A percentile compares a stretch with the other conserved stretches of the same genome.
Evolutionary conservation across 2,888 invertebrate genomes (phyloP).

Genomic region (Euplagia quadripunctaria): DNA sequence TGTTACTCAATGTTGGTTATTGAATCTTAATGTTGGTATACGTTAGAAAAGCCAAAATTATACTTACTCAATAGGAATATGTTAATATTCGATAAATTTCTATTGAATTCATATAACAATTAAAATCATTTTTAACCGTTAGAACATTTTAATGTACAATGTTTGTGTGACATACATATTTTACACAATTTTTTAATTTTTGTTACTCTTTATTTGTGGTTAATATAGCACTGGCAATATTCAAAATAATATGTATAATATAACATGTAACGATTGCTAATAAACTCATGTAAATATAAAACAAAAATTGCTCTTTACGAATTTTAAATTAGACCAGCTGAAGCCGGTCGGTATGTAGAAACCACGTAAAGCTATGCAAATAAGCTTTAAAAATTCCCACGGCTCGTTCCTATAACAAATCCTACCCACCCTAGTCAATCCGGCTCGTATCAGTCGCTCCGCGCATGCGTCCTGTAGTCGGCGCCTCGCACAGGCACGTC

Average conservation of each 20-base stretch:
- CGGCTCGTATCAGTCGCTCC: constrained; percentile 61
- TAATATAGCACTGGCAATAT: no score
- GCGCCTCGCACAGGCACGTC: constrained; percentile 69
- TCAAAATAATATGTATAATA: no score
- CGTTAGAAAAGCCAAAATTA: no score
- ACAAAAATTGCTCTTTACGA: not conserved
- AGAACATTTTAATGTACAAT: no score
- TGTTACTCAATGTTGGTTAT: constrained; percentile 19
- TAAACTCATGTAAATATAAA: not conserved
- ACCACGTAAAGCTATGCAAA: constrained; percentile 26
- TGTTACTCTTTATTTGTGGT: no score
- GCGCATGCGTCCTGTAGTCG: constrained; percentile 75
- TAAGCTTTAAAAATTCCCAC: constrained; percentile 25
- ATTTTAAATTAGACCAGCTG: not conserved
- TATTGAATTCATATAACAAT: no score
- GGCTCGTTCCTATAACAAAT: constrained; percentile 27
- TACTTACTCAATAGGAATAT: no score
- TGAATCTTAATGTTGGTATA: no score
- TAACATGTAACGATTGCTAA: not conserved
- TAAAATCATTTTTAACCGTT: no score
- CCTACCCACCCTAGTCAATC: constrained; percentile 67
- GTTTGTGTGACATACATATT: no score
- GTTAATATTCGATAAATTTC: no score
- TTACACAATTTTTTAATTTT: no score
- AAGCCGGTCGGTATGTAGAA: constrained; percentile 9